Conservation (phyloP, 2,888 invertebrate species). For the Baccha elongata region DNA sequence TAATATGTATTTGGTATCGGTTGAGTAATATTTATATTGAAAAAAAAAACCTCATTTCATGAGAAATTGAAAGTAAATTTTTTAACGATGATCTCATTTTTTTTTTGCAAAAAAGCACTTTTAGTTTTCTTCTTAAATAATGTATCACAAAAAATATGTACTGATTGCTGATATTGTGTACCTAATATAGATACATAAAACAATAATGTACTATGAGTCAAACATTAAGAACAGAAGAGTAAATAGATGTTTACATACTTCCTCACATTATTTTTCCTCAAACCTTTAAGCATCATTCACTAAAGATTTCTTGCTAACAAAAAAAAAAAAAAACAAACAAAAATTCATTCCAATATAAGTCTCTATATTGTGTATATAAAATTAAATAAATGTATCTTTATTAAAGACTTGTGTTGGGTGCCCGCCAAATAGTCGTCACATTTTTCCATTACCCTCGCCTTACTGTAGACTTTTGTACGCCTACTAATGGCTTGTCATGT, state of each 20-base stretch:
- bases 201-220: neutral
- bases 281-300: too few species aligned
- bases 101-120: conserved; percentile 17
- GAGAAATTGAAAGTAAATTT: neutral
- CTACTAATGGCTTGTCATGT: conserved; percentile 9
- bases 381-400: neutral
- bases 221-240: neutral
- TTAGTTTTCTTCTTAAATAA: conserved; percentile 6
- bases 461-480: neutral
- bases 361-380: neutral
- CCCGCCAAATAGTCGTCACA: conserved; percentile 53
- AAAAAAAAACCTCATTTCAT: neutral
- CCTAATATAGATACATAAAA: too few species aligned
- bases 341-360: neutral
- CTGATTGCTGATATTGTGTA: conserved; percentile 15
- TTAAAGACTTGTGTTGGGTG: conserved; percentile 20
- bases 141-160: neutral
- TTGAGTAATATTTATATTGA: neutral
- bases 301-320: neutral
- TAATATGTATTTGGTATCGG: too few species aligned
- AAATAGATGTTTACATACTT: neutral
- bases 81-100: conserved; percentile 30
- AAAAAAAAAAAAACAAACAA: neutral
- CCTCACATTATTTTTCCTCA: too few species aligned
- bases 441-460: neutral